Base-by-base conservation (phyloP, 1,140 invertebrate species). In the Apis florea region DNA sequence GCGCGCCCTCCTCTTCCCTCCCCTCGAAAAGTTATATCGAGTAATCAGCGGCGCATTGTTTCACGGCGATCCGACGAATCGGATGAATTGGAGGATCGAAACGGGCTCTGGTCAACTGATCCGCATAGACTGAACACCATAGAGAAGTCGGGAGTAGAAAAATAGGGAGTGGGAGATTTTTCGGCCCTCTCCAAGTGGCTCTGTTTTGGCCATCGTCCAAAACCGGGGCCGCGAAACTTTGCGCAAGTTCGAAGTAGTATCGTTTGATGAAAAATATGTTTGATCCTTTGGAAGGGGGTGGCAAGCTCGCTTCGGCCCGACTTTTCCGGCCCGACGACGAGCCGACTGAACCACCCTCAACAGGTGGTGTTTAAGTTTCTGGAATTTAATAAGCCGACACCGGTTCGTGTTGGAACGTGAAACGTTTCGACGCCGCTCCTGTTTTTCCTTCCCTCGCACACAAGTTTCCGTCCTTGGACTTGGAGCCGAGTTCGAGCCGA, bases 21-120 rank as follows among this genome's bases (percentile, higher is more conserved):
- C 21, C 49, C 58, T 64, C 64, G 79, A 47, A 69, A 88, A 87
- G 88, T 90, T 91, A 91, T 81, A 74, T 90, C 90, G 90, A 91
- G 92, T 93, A 93, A 93, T 93, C 92, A 93, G 92, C 91, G 90
- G 86, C 79, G 91, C 89, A 93, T 93, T 93, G 93, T 93, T 93
- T 93, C 90, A 92, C 91, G n/a, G n/a, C n/a, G 89, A 90, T 86
- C 91, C 90, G 91, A 83, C 89, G 92, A 91, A 92, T 92, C 88
- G 86, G 89, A n/a, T n/a, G n/a, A 92, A 91, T 87, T n/a, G n/a
- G 86, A 85, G 89, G 88, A 92, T 92, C 91, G 90, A 85, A 85
- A 84, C 72, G 71, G 68, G 69, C 31, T 54, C 70, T 77, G 73
- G 75, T 56, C 64, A 74, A 77, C 83, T 87, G 83, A 88, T 88